Percentiles rank a stretch among this genome's conserved stretches.
These are phyloP conservation scores for Furcula furcula DNA, from an alignment of 2,888 invertebrate genomes.

Conservation along the genomic window DNA sequence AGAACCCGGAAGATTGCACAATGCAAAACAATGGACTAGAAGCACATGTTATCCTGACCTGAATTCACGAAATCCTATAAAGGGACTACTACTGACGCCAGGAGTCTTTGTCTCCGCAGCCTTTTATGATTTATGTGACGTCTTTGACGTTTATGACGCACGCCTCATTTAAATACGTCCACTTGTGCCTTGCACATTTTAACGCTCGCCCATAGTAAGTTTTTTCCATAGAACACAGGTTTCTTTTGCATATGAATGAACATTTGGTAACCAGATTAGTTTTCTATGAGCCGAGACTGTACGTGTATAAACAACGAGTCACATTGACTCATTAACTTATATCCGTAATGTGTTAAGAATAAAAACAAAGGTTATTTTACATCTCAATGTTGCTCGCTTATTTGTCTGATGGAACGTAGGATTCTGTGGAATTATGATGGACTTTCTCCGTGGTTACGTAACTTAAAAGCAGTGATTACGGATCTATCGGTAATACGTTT, in stretches of 20 bases:
- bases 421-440: slow-evolving; percentile 19
- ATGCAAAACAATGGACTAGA: slow-evolving; percentile 54
- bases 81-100: slow-evolving; percentile 56
- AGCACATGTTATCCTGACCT: slow-evolving; percentile 80
- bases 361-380: slow-evolving; percentile 37
- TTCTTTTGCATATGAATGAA: slow-evolving; percentile 72
- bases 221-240: slow-evolving; percentile 53
- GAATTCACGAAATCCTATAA: slow-evolving; percentile 63
- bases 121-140: slow-evolving; percentile 77
- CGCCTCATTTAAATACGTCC: slow-evolving; percentile 74
- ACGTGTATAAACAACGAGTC: slow-evolving; percentile 60
- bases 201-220: slow-evolving; percentile 56
- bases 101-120: slow-evolving; percentile 60
- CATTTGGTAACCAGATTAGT: slow-evolving; percentile 81
- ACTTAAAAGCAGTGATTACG: slow-evolving; percentile 48
- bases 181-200: slow-evolving; percentile 77
- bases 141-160: slow-evolving; percentile 73
- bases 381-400: slow-evolving; percentile 39
- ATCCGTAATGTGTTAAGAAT: slow-evolving; percentile 39
- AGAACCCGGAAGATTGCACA: slow-evolving; percentile 77
- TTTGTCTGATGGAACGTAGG: slow-evolving; percentile 28
- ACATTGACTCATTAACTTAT: slow-evolving; percentile 54
- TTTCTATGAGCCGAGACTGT: slow-evolving; percentile 60
- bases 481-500: slow-evolving; percentile 34
- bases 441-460: slow-evolving; percentile 40